These are phyloP conservation scores for Misgurnus mizolepis DNA, from an alignment of 2,113 vertebrate species.

Conservation along the genomic window DNA sequence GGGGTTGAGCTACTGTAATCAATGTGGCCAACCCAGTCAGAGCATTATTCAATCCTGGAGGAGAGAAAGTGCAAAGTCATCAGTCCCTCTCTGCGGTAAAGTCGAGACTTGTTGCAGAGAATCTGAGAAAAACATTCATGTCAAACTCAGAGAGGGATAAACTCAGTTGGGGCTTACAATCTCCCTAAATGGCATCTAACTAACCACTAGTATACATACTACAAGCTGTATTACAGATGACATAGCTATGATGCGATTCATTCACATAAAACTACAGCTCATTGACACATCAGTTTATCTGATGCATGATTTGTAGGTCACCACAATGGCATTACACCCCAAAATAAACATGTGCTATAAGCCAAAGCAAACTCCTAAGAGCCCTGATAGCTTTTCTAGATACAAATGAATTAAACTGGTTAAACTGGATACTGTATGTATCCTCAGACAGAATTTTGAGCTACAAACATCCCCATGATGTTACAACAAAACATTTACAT, in stretches of 20 bases:
- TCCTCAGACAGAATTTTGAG: neutral
- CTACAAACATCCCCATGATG: neutral
- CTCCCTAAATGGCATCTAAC: neutral
- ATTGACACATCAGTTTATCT: neutral
- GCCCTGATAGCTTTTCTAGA: too few relatives aligned
- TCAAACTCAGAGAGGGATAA: neutral
- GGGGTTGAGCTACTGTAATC: conserved; percentile 36
- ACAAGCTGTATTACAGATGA: neutral
- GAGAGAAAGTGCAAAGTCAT: conserved; percentile 47
- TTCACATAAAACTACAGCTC: neutral
- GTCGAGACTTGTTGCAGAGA: conserved; percentile 20
- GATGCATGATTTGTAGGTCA: neutral
- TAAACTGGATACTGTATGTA: too few relatives aligned
- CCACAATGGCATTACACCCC: too few relatives aligned
- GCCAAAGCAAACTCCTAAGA: too few relatives aligned
- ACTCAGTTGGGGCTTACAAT: neutral
- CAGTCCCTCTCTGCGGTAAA: conserved; percentile 37
- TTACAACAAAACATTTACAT: neutral
- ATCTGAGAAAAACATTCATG: conserved; percentile 20
- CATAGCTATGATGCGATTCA: neutral
- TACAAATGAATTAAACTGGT: too few relatives aligned
- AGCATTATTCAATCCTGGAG: conserved; percentile 37
- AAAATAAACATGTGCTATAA: neutral
- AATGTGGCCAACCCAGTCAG: conserved; percentile 25
- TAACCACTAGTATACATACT: neutral